Percentiles rank a stretch among this genome's conserved stretches.
Conservation (phyloP, 2,888 invertebrate species). For the Agapostemon virescens region DNA sequence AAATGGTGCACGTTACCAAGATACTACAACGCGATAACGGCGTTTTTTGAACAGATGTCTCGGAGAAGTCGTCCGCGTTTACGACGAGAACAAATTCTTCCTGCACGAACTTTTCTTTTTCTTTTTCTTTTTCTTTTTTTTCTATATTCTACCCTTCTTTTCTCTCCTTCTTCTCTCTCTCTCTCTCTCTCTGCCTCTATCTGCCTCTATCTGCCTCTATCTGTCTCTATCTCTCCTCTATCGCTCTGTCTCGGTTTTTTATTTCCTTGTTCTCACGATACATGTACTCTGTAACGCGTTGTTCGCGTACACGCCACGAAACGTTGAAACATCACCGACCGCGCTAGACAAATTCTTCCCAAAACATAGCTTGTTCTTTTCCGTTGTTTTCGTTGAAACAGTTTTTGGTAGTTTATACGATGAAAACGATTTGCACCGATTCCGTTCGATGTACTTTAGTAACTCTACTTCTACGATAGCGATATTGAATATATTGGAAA, state of each 20-base stretch:
- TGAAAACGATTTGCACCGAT: not conserved
- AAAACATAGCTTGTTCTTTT: not conserved
- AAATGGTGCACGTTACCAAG: constrained; percentile 28
- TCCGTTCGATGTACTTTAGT: not conserved
- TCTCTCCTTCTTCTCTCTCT: not conserved
- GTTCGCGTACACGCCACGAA: not conserved
- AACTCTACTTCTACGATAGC: not conserved
- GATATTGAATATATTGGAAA: not conserved
- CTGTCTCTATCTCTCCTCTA: not conserved
- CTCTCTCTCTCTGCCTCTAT: not conserved
- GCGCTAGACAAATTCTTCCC: not conserved
- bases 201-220: not conserved
- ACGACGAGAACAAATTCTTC: not conserved
- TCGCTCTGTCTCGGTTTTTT: not conserved
- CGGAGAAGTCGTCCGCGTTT: not conserved
- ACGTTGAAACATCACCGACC: not conserved
- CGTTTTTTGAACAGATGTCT: constrained; percentile 5
- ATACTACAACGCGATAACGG: constrained; percentile 4
- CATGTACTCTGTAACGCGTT: not conserved
- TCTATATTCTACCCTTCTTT: not conserved
- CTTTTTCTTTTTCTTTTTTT: no score
- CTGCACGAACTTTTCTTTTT: constrained; percentile 15
- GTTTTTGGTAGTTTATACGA: not conserved
- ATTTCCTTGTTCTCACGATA: not conserved
- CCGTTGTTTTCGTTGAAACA: not conserved